Percentiles rank a stretch among this genome's conserved stretches.
phyloP scores from a whole-genome alignment of 1,140 invertebrate species.

The Gonioctena quinquepunctata region DNA sequence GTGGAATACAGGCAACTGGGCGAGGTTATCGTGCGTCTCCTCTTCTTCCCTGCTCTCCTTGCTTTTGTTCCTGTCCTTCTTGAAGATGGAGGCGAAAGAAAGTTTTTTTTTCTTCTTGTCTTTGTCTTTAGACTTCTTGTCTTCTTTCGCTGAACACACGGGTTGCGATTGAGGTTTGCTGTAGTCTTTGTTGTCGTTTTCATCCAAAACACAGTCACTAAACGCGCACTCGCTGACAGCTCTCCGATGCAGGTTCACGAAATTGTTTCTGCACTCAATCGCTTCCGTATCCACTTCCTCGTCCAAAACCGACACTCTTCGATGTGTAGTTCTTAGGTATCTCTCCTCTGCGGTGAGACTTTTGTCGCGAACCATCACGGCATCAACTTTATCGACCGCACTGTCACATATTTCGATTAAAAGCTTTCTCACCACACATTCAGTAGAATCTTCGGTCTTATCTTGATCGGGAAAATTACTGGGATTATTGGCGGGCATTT shows the following conservation, averaged over 20 bases:
- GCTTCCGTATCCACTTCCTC: constrained; percentile 23
- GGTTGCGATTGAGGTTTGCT: neutral
- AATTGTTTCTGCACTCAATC: constrained; percentile 27
- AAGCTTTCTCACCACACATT: constrained; percentile 5
- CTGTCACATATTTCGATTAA: constrained; percentile 23
- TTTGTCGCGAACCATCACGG: constrained; percentile 26
- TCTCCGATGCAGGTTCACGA: constrained; percentile 15
- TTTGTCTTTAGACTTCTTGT: constrained; percentile 21
- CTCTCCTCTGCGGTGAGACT: constrained; percentile 21
- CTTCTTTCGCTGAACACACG: neutral
- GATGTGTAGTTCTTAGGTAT: constrained; percentile 5
- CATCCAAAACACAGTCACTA: neutral
- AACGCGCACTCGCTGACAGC: constrained; percentile 24
- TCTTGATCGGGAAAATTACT: neutral
- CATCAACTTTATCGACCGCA: constrained; percentile 19
- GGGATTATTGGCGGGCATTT: neutral
- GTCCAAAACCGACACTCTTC: constrained; percentile 30
- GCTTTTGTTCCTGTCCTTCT: constrained; percentile 27
- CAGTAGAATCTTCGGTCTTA: neutral
- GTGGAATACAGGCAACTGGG: constrained; percentile 27
- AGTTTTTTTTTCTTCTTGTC: constrained; percentile 36
- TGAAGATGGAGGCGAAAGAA: constrained; percentile 36
- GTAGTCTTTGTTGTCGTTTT: constrained; percentile 23
- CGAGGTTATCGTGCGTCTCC: constrained; percentile 36
- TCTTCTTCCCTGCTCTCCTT: constrained; percentile 31